phyloP scores from a whole-genome alignment of 2,797 vertebrate species.

The Enteromius fasciolatus region DNA sequence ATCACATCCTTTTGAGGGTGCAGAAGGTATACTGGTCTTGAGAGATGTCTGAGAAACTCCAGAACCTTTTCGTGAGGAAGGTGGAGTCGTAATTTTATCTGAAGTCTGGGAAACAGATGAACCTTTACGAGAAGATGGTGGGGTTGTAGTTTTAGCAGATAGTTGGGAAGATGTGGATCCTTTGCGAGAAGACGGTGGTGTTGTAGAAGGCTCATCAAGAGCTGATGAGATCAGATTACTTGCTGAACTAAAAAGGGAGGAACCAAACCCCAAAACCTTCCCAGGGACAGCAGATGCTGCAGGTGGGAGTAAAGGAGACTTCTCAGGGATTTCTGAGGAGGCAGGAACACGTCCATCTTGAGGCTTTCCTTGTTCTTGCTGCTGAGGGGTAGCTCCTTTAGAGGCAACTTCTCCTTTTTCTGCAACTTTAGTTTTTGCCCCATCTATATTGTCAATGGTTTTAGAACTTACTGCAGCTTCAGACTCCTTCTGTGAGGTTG shows the following conservation, averaged over 20 bases:
- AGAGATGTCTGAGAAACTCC: slow-evolving; percentile 41
- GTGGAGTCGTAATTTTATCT: slow-evolving; percentile 61
- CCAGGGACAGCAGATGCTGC: slow-evolving; percentile 73
- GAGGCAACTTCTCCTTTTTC: slow-evolving; percentile 55
- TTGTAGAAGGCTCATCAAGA: slow-evolving; percentile 75
- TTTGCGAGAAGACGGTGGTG: slow-evolving; percentile 73
- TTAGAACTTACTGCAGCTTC: slow-evolving; percentile 46
- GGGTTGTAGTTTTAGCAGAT: slow-evolving; percentile 60
- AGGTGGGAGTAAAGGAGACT: slow-evolving; percentile 66
- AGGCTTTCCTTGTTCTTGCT: slow-evolving; percentile 13
- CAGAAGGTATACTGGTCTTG: slow-evolving; percentile 6
- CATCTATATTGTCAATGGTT: slow-evolving; percentile 9
- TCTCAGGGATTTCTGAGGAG: slow-evolving; percentile 32
- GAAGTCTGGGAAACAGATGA: slow-evolving; percentile 64
- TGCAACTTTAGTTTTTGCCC: slow-evolving; percentile 28
- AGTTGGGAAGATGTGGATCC: slow-evolving; percentile 69
- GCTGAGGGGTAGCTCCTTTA: slow-evolving; percentile 63
- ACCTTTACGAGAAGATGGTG: slow-evolving; percentile 63
- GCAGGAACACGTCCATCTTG: slow-evolving; percentile 52
- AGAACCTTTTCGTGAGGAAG: slow-evolving; percentile 63
- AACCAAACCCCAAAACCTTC: slow-evolving; percentile 86
- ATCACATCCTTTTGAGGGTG: slow-evolving; percentile 5
- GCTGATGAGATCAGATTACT: slow-evolving; percentile 89
- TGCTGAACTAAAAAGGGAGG: slow-evolving; percentile 91
- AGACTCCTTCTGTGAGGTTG: slow-evolving; percentile 49